Percentiles rank a stretch among this genome's conserved stretches.
phyloP scores from a whole-genome alignment of 2,113 vertebrate genomes.

The Pseudorectes ferrugineus region DNA sequence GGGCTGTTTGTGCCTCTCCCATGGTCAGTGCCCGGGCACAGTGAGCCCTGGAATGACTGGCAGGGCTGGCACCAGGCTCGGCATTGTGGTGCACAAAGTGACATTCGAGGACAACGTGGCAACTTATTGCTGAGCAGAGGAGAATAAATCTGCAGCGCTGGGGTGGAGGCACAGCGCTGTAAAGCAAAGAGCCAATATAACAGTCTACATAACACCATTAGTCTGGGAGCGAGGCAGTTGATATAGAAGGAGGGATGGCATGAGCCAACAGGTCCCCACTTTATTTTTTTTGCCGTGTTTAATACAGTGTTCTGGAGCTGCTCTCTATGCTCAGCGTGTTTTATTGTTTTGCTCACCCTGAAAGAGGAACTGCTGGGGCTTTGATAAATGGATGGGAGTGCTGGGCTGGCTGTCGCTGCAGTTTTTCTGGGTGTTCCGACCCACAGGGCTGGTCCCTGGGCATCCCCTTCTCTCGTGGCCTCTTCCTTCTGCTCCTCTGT shows the following conservation, averaged over 20 bases:
- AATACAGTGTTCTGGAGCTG: slow-evolving; percentile 30
- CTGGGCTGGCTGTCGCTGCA: neutral
- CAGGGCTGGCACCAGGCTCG: neutral
- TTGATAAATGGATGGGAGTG: neutral
- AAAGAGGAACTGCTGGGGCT: slow-evolving; percentile 15
- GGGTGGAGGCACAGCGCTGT: slow-evolving; percentile 13
- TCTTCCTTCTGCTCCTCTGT: neutral
- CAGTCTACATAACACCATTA: slow-evolving; percentile 51
- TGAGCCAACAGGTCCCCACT: slow-evolving; percentile 54
- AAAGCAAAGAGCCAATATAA: slow-evolving; percentile 52
- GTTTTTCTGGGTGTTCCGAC: neutral
- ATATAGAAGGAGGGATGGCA: slow-evolving; percentile 34
- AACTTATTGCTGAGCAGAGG: neutral
- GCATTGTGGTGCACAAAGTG: neutral
- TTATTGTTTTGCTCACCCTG: slow-evolving; percentile 54
- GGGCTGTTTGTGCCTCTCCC: neutral
- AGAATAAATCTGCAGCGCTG: neutral
- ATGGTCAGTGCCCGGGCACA: fast-evolving
- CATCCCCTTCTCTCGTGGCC: neutral
- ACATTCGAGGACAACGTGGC: neutral
- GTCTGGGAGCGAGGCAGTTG: slow-evolving; percentile 26
- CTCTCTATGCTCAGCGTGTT: slow-evolving; percentile 27
- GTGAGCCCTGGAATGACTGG: neutral
- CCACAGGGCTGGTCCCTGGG: fast-evolving
- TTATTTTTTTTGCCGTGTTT: neutral